Conservation (phyloP, 2,797 vertebrate genomes). For the Silurus aristotelis region DNA sequence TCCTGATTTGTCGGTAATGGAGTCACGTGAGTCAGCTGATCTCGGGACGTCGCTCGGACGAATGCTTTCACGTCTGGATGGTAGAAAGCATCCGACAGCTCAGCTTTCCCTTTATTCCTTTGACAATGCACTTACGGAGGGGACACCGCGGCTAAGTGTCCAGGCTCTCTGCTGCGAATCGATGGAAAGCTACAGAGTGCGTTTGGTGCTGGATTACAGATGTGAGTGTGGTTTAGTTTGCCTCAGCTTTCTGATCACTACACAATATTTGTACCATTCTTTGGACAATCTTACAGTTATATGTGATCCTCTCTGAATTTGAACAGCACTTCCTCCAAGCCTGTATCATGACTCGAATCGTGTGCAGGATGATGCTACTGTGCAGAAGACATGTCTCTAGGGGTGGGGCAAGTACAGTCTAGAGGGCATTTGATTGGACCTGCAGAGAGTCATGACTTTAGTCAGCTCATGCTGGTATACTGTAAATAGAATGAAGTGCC, state of each 20-base stretch:
- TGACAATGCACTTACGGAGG: slow-evolving; percentile 49
- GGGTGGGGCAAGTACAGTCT: too few relatives aligned
- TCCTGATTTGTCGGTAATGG: slow-evolving; percentile 69
- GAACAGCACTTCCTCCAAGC: background rate
- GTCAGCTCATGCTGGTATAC: too few relatives aligned
- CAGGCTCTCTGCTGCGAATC: slow-evolving; percentile 64
- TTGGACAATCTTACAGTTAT: background rate
- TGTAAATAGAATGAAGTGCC: too few relatives aligned
- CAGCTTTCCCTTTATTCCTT: slow-evolving; percentile 61
- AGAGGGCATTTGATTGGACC: too few relatives aligned
- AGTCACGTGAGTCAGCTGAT: slow-evolving; percentile 68
- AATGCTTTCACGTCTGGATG: slow-evolving; percentile 61
- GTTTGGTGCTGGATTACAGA: slow-evolving; percentile 57
- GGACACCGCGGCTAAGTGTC: slow-evolving; percentile 51
- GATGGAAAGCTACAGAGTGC: slow-evolving; percentile 61
- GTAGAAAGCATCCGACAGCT: slow-evolving; percentile 63
- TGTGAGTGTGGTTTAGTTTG: slow-evolving; percentile 34
- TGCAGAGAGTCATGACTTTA: too few relatives aligned
- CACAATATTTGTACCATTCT: background rate
- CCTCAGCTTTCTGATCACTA: background rate
- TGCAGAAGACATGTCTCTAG: too few relatives aligned
- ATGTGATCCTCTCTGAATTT: background rate
- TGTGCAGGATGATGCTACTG: too few relatives aligned
- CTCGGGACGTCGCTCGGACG: slow-evolving; percentile 45
- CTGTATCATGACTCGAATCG: background rate